Percentiles rank a stretch among this genome's conserved stretches.
phyloP scores from a whole-genome alignment of 2,797 vertebrate genomes.

The Rhinatrema bivittatum region DNA sequence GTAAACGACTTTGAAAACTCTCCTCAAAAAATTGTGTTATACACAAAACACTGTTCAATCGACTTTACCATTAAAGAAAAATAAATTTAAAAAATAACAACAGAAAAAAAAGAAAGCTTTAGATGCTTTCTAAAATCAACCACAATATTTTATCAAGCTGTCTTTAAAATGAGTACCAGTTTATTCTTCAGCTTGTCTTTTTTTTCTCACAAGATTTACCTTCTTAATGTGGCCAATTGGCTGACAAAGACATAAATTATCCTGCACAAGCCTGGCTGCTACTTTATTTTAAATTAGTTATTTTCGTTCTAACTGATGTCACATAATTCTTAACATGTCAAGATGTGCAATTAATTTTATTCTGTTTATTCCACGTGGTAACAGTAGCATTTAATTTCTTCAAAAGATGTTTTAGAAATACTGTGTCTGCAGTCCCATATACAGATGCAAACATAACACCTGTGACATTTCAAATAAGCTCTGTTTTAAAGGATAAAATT shows the following conservation, averaged over 20 bases:
- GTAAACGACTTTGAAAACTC: too few relatives aligned
- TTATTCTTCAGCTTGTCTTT: not conserved
- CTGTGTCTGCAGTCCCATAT: too few relatives aligned
- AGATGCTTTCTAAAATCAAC: constrained; percentile 17
- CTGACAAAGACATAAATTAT: constrained; percentile 7
- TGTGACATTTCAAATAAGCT: too few relatives aligned
- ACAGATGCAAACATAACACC: too few relatives aligned
- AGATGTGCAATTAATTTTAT: not conserved
- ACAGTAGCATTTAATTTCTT: constrained; percentile 3
- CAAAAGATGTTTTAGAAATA: constrained; percentile 6
- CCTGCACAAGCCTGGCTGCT: not conserved
- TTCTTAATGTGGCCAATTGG: not conserved
- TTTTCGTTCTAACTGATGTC: not conserved
- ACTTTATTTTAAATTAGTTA: not conserved
- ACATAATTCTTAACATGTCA: constrained; percentile 8
- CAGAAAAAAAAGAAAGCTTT: too few relatives aligned
- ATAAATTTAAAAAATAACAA: too few relatives aligned
- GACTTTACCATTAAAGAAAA: constrained; percentile 27
- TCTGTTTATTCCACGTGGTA: constrained; percentile 1
- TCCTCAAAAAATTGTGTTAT: too few relatives aligned
- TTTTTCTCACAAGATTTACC: not conserved
- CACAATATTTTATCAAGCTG: not conserved
- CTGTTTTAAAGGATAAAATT: too few relatives aligned
- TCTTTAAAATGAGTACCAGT: not conserved
- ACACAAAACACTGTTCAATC: too few relatives aligned